phyloP scores from a whole-genome alignment of 2,113 vertebrate genomes.

The Bothrops jararaca region DNA sequence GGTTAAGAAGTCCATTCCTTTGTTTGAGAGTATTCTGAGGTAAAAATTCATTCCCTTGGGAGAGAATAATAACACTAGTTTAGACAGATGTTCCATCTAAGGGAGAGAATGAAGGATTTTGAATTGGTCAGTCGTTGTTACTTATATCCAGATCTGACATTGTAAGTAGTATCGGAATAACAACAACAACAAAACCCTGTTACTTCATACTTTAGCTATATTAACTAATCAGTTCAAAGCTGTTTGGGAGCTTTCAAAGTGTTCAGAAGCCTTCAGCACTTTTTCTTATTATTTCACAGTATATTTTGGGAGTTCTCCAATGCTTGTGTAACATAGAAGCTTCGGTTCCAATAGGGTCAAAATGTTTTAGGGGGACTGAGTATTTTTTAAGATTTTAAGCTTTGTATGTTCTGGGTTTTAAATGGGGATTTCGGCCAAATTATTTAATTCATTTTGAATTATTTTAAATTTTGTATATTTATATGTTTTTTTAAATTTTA shows the following conservation, averaged over 20 bases:
- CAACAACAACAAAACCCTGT: neutral
- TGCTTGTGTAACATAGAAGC: neutral
- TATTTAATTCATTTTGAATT: too few species aligned
- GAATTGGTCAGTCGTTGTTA: neutral
- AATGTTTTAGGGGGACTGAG: too few species aligned
- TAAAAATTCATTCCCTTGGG: neutral
- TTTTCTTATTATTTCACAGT: neutral
- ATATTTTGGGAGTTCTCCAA: neutral
- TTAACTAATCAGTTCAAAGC: neutral
- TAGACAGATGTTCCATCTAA: neutral
- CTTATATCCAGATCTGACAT: neutral
- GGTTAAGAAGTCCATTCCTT: neutral
- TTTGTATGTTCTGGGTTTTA: too few species aligned
- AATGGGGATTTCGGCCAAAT: too few species aligned
- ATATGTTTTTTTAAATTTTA: too few species aligned
- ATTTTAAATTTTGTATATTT: too few species aligned
- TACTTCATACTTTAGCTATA: neutral
- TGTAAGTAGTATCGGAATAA: neutral
- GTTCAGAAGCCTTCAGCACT: neutral
- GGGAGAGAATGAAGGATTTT: neutral
- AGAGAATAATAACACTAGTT: neutral
- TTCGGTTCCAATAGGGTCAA: too few species aligned
- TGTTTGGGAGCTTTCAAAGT: neutral
- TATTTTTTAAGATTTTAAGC: too few species aligned
- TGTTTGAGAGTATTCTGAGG: neutral